phyloP scores from a whole-genome alignment of 2,888 invertebrate genomes.

The Micropterix aruncella region DNA sequence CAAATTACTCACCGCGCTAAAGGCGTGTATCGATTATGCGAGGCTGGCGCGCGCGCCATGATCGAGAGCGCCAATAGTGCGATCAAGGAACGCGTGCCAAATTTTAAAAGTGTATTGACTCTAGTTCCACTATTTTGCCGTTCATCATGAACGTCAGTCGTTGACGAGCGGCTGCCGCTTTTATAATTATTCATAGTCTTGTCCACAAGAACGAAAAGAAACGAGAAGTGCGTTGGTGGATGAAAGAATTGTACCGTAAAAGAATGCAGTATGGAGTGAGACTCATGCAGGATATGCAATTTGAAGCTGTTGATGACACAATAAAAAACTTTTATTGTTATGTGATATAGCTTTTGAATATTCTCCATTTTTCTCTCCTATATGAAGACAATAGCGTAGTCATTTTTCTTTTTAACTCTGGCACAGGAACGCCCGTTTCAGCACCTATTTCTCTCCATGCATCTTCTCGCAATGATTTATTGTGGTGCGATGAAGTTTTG shows the following conservation, averaged over 20 bases:
- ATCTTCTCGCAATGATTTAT: conserved; percentile 10
- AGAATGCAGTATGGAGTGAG: conserved; percentile 7
- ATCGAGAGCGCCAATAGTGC: no score
- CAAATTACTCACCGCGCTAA: no score
- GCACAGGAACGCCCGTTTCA: no score
- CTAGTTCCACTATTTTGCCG: conserved; percentile 10
- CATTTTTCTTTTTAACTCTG: conserved; percentile 10
- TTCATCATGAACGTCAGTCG: conserved; percentile 10
- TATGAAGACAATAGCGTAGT: conserved; percentile 9
- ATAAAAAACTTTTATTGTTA: no score
- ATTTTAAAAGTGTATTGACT: no score
- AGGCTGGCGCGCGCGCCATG: no score
- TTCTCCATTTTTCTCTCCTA: conserved; percentile 8
- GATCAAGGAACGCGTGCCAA: no score
- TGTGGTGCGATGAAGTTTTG: conserved; percentile 9
- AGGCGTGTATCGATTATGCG: conserved; percentile 10
- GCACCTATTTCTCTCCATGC: conserved; percentile 9
- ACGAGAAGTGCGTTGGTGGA: conserved; percentile 7
- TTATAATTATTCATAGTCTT: conserved; percentile 9
- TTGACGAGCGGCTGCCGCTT: conserved; percentile 10
- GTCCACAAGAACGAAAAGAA: conserved; percentile 5
- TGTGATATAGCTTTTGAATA: no score
- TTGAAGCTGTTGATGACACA: conserved; percentile 8
- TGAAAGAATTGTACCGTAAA: conserved; percentile 9
- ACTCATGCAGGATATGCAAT: conserved; percentile 9